Evolutionary conservation across 2,888 invertebrate genomes (phyloP).

Genomic region (Lacanobia oleracea): DNA sequence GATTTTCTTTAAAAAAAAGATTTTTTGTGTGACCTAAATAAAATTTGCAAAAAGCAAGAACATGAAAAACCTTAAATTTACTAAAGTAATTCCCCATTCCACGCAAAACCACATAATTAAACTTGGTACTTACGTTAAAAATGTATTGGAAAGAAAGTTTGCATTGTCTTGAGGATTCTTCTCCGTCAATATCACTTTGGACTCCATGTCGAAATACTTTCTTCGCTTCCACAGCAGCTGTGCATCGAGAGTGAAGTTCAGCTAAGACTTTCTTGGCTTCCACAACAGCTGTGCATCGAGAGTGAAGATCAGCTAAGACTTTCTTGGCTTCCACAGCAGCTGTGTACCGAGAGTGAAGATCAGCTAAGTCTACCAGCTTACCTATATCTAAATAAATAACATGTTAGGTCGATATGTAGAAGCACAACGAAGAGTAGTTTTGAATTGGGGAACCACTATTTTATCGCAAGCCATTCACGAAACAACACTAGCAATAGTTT

Average conservation of each 20-base stretch:
- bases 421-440: background rate
- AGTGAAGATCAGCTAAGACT: background rate
- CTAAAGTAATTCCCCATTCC: background rate
- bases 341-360: background rate
- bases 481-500: background rate
- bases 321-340: background rate
- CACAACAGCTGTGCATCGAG: background rate
- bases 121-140: conserved; percentile 91
- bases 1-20: too few species aligned
- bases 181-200: conserved; percentile 90
- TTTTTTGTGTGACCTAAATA: too few species aligned
- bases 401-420: background rate
- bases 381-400: conserved; percentile 4
- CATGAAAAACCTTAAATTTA: background rate
- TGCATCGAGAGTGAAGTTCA: background rate
- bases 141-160: conserved; percentile 90
- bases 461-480: background rate
- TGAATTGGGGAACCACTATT: conserved; percentile 3
- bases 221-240: background rate
- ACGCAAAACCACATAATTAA: background rate
- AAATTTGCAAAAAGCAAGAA: too few species aligned
- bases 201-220: conserved; percentile 87
- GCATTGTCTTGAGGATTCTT: conserved; percentile 91
- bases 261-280: background rate
- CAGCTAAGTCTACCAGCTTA: background rate